phyloP scores from a whole-genome alignment of 2,888 invertebrate species.

The Dicyrtoma fusca region DNA sequence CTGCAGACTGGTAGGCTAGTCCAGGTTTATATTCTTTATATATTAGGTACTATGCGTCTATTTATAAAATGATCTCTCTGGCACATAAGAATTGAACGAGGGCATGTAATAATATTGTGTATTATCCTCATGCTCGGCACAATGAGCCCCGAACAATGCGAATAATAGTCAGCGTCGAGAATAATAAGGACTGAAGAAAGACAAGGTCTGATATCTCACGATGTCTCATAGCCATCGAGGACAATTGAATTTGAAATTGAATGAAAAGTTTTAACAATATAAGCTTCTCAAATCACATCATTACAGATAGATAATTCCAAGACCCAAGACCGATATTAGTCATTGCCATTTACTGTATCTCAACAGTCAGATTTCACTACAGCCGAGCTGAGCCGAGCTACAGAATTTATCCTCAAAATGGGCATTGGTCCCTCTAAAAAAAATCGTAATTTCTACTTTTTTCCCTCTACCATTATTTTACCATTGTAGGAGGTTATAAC shows the following conservation, averaged over 20 bases:
- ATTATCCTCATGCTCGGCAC: background rate
- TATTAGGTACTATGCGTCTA: too few relatives aligned
- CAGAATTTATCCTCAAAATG: too few relatives aligned
- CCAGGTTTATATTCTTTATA: too few relatives aligned
- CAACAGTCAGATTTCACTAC: too few relatives aligned
- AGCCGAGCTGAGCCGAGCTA: too few relatives aligned
- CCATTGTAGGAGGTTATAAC: too few relatives aligned
- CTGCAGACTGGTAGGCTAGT: too few relatives aligned
- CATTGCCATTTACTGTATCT: too few relatives aligned
- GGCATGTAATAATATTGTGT: conserved; percentile 13
- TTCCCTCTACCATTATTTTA: too few relatives aligned
- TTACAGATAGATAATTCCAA: background rate
- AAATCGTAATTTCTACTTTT: too few relatives aligned
- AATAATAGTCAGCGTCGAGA: conserved; percentile 29
- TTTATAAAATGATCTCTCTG: too few relatives aligned
- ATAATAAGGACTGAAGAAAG: conserved; percentile 30
- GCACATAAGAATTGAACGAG: background rate
- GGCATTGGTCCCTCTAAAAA: too few relatives aligned
- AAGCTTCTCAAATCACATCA: conserved; percentile 4
- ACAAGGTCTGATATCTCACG: conserved; percentile 49
- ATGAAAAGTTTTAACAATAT: background rate
- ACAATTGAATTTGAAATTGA: background rate
- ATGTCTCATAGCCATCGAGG: conserved; percentile 12
- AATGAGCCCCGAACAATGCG: conserved; percentile 23
- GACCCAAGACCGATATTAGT: conserved; percentile 13